A percentile compares a stretch with the other conserved stretches of the same genome.
phyloP scores from a whole-genome alignment of 2,113 vertebrate genomes.

The Sceloporus undulatus region DNA sequence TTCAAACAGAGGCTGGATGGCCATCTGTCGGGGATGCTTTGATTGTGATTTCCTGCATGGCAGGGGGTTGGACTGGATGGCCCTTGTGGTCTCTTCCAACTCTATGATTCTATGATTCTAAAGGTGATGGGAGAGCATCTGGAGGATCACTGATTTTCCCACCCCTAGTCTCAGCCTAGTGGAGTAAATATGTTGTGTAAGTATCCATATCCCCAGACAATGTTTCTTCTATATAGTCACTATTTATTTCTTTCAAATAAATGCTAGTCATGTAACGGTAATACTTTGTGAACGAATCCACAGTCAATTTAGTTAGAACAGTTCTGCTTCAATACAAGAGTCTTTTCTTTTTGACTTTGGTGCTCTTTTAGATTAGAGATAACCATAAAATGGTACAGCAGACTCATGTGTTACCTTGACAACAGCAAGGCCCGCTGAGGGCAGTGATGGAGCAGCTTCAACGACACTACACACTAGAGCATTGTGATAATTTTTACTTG shows the following conservation, averaged over 20 bases:
- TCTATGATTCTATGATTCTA: no score
- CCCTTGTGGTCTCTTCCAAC: no score
- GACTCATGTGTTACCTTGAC: slow-evolving; percentile 66
- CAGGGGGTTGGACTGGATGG: no score
- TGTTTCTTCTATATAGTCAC: neutral
- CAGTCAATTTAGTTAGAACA: slow-evolving; percentile 1
- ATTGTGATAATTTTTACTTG: slow-evolving; percentile 24
- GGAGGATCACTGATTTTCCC: no score
- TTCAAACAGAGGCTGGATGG: no score
- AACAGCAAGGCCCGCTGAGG: slow-evolving; percentile 53
- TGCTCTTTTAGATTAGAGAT: slow-evolving; percentile 34
- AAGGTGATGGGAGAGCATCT: no score
- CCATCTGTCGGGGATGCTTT: no score
- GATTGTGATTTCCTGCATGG: no score
- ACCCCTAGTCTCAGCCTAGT: neutral
- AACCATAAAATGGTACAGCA: slow-evolving; percentile 35
- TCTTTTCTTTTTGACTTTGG: neutral
- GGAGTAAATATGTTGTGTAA: neutral
- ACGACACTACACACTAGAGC: neutral
- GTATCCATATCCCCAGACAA: neutral
- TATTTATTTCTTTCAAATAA: neutral
- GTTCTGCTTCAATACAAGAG: neutral
- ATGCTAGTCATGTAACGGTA: neutral
- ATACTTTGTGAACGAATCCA: slow-evolving; percentile 7
- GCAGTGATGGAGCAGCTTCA: slow-evolving; percentile 23